Conservation (phyloP, 2,888 invertebrate genomes). For the Tortrix viridana region DNA sequence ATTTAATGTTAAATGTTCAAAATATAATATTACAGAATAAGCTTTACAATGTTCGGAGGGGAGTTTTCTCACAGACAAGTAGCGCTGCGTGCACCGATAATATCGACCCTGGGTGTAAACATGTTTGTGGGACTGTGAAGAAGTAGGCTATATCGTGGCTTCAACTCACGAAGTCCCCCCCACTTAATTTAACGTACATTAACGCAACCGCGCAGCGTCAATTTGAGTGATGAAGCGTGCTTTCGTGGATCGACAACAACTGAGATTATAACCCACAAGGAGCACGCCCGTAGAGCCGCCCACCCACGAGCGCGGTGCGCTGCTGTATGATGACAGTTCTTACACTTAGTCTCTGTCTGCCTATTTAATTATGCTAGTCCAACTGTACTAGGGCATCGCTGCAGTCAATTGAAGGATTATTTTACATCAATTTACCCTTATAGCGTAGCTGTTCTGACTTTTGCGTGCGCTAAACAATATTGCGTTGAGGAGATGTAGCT, state of each 20-base stretch:
- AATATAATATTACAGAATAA: constrained; percentile 7
- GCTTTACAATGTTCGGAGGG: constrained; percentile 16
- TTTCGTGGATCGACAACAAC: too few relatives aligned
- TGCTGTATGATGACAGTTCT: constrained; percentile 20
- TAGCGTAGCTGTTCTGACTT: constrained; percentile 16
- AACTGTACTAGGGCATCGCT: constrained; percentile 44
- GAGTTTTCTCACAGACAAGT: constrained; percentile 27
- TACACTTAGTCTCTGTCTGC: constrained; percentile 1
- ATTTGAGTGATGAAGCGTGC: too few relatives aligned
- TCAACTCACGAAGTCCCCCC: too few relatives aligned
- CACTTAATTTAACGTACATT: too few relatives aligned
- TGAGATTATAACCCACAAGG: not conserved
- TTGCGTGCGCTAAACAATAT: not conserved
- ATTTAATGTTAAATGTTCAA: constrained; percentile 17
- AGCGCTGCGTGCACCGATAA: not conserved
- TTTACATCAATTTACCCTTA: constrained; percentile 21
- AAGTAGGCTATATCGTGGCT: too few relatives aligned
- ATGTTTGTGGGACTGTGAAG: too few relatives aligned
- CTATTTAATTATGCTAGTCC: constrained; percentile 51
- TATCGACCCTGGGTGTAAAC: not conserved
- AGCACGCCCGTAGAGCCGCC: not conserved
- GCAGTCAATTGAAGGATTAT: constrained; percentile 23
- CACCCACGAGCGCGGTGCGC: not conserved
- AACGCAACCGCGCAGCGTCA: too few relatives aligned
- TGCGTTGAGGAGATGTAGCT: too few relatives aligned